Evolutionary conservation across 2,113 vertebrate genomes (phyloP).

Genomic region (Chaetorhynchus papuensis): DNA sequence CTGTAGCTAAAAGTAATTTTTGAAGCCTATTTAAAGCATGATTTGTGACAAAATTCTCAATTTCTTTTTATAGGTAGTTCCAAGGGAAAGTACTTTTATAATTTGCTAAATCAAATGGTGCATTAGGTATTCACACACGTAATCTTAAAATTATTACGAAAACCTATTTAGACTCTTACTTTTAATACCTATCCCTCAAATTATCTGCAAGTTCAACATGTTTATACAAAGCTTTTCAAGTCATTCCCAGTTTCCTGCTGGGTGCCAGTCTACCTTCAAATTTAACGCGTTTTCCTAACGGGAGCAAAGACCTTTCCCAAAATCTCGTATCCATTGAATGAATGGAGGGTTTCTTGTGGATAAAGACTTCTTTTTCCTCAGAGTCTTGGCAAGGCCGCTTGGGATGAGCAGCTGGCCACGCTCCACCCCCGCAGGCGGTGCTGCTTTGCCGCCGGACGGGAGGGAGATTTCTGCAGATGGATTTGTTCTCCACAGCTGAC

Average conservation of each 20-base stretch:
- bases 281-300: neutral
- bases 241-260: neutral
- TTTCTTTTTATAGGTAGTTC: neutral
- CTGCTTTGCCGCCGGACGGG: neutral
- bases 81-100: neutral
- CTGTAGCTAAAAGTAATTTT: neutral
- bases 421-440: neutral
- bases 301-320: neutral
- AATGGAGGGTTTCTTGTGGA: neutral
- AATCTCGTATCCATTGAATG: neutral
- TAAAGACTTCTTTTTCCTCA: neutral
- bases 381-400: neutral
- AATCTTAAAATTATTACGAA: neutral
- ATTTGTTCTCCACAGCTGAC: neutral
- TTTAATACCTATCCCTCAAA: neutral
- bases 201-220: neutral
- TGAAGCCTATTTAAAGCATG: neutral
- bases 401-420: neutral
- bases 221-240: neutral
- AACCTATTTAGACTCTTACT: neutral
- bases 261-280: neutral
- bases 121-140: neutral
- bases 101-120: neutral
- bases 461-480: neutral
- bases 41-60: neutral